Base-by-base conservation (phyloP, 2,113 vertebrate genomes). In the Nothocercus nigrocapillus region DNA sequence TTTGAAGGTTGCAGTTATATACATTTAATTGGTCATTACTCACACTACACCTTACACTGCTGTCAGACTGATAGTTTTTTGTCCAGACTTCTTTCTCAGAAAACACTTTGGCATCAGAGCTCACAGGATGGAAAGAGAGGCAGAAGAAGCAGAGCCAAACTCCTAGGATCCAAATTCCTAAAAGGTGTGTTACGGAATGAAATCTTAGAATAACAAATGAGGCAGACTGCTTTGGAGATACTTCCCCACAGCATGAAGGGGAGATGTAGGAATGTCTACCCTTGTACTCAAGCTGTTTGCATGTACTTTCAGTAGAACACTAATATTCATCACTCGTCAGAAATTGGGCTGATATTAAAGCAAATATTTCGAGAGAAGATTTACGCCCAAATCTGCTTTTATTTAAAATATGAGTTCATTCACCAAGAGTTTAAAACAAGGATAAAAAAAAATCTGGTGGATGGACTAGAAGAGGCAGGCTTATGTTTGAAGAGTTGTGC, bases 241-340 rank as follows among this genome's bases (percentile, higher is more conserved):
- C 74, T 90, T 95, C 92, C 64, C 93, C 92, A 87, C 96, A 96
- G 95, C 88, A 87, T 95, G 92, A 96, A 93, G 75, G 6, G 0
- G 90, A 87, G 93, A 94, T 92, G 89, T 82, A 82, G 93, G 96
- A 95, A 96, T 68, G 91, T 88, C 83, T 94, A 77, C 1, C 14
- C 81, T 92, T 96, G 92, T 97, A 93, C 69, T 96, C 96, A 96
- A 96, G 95, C 92, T 97, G 95, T 96, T 97, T 95, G 84, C 86
- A 78, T 94, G 92, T 96, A 96, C 86, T 27, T 94, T 96, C 89
- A 94, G 89, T 63, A 88, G 68, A 94, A 92, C 72, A 88, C 84
- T 70, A 95, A 94, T 96, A 96, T 96, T 95, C 89, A 94, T 96
- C 96, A 95, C 86, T 96, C 42, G 1, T 42, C 89, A 96, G 86